A percentile compares a stretch with the other conserved stretches of the same genome.
Evolutionary conservation across 2,797 vertebrate genomes (phyloP).

Genomic region (Gallinago nigripennis): DNA sequence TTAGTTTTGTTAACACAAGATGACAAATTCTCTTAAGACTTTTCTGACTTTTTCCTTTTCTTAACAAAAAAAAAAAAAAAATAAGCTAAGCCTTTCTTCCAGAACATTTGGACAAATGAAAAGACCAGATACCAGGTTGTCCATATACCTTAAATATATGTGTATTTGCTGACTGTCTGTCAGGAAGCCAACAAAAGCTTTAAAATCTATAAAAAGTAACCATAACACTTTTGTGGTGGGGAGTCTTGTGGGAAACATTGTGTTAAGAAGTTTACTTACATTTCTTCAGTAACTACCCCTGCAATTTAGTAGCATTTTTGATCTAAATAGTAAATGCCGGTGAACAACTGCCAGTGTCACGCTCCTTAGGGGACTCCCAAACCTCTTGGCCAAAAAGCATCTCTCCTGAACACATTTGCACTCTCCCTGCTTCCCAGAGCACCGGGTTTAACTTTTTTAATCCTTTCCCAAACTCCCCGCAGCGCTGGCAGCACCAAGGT

Average conservation of each 20-base stretch:
- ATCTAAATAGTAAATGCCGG: not conserved
- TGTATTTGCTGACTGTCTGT: not conserved
- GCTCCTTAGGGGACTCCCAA: rapidly evolving
- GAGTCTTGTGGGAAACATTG: not conserved
- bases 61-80: not conserved
- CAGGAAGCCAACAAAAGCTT: not conserved
- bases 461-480: not conserved
- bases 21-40: conserved; percentile 1
- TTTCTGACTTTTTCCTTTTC: conserved; percentile 17
- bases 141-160: not conserved
- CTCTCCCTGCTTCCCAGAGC: not conserved
- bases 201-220: not conserved
- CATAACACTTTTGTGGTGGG: not conserved
- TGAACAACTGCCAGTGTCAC: not conserved
- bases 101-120: conserved; percentile 14
- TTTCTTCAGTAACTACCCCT: no score
- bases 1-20: conserved; percentile 22
- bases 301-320: not conserved
- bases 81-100: not conserved
- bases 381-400: not conserved
- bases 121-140: not conserved
- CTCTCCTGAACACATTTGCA: not conserved
- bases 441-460: not conserved
- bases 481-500: not conserved
- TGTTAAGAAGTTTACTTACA: no score